Conservation (phyloP, 2,113 vertebrate genomes). For the Rutilus rutilus region DNA sequence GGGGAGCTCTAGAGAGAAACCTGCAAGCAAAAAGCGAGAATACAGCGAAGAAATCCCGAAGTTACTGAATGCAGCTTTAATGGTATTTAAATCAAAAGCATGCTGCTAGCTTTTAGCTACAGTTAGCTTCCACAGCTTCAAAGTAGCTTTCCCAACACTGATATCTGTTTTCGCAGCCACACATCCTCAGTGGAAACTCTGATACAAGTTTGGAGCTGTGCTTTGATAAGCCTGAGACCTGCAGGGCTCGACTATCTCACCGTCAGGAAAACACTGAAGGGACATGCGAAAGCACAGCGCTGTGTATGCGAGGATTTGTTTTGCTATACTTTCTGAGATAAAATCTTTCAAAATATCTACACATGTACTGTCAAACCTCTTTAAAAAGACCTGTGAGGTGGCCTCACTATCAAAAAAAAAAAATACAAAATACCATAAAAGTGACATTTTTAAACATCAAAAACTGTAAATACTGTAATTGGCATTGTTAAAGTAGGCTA, state of each 20-base stretch:
- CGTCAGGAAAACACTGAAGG: not conserved
- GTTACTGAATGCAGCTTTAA: no score
- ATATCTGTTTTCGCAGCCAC: slow-evolving; percentile 60
- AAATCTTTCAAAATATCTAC: not conserved
- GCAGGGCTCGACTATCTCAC: not conserved
- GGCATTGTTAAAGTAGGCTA: not conserved
- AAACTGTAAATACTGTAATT: not conserved
- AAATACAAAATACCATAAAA: not conserved
- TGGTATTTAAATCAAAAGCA: not conserved
- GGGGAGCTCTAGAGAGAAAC: no score
- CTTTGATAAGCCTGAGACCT: slow-evolving; percentile 42
- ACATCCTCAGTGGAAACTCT: slow-evolving; percentile 73
- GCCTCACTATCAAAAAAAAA: not conserved
- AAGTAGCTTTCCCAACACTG: not conserved
- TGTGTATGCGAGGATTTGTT: not conserved
- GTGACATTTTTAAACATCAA: not conserved
- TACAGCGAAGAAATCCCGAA: no score
- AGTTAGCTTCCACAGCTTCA: not conserved
- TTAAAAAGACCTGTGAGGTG: not conserved
- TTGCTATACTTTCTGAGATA: not conserved
- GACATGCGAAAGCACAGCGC: not conserved
- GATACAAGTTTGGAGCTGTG: slow-evolving; percentile 33
- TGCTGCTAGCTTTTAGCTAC: not conserved
- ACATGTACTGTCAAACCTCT: not conserved
- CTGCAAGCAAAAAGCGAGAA: no score